Base-by-base conservation (phyloP, 1,140 invertebrate genomes). In the Trigoniulus corallinus region DNA sequence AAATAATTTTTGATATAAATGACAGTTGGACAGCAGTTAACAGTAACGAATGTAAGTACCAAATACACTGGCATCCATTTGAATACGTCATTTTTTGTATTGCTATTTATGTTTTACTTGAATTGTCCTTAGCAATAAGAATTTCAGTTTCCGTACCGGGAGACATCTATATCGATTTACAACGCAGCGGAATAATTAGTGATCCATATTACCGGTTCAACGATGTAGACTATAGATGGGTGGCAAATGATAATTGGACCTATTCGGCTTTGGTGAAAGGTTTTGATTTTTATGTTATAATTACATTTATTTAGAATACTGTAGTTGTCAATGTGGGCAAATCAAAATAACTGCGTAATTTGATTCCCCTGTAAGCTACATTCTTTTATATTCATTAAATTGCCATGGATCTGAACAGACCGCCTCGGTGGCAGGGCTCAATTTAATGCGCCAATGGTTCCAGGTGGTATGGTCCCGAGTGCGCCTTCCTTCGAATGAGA, bases 101-200 rank as follows among this genome's bases (percentile, higher is more conserved):
- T 34, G 7, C 7, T 34, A 7, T 34, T 34, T 34, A 34, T 7
- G 15, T 34, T 34, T 34, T 34, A 34, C 7, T 34, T 7, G 29
- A 7, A 7, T 34, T 34, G 29, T 34, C 7, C 29, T 34, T 41
- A 50, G 48, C 21, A 7, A 50, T 50, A 4, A 4, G 23, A 2
- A 25, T 50, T 27, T 2, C 47, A n/a, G 44, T 40, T 20, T 41
- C 26, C 22, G 80, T 94, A 1, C 91, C 91, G 12, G 86, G 88
- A 13, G 86, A 85, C 12, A 77, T 94, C 54, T 93, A 88, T 61
- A 78, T 79, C 0, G 88, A 88, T 64, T 70, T 94, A 18, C 67
- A 69, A 24, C 67, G 66, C 1, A 69, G 68, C 3, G 69, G 72
- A 0, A 55, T 74, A 12, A 76, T 91, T n/a, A 66, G 72, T 41